These are phyloP conservation scores for Hirudinaria manillensis DNA, from an alignment of 2,888 invertebrate genomes.

Conservation along the genomic window DNA sequence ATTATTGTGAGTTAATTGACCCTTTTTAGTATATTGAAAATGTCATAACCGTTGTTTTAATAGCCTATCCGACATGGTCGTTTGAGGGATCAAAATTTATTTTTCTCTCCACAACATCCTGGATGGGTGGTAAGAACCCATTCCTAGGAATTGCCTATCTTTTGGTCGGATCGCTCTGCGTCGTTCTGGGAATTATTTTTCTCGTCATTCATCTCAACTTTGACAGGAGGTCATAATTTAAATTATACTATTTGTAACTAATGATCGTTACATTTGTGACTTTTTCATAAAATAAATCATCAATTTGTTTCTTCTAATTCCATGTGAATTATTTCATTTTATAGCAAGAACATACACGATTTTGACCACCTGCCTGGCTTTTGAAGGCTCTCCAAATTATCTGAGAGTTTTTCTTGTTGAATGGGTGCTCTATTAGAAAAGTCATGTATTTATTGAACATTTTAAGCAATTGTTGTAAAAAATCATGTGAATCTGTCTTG, in stretches of 20 bases:
- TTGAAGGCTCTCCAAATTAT: not conserved
- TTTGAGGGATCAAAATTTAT: slow-evolving; percentile 17
- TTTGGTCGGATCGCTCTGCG: slow-evolving; percentile 65
- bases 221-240: slow-evolving; percentile 25
- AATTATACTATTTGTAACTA: not conserved
- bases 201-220: slow-evolving; percentile 65
- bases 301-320: too few species aligned
- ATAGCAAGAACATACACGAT: not conserved
- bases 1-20: slow-evolving; percentile 43
- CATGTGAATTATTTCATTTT: not conserved
- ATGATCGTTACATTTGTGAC: not conserved
- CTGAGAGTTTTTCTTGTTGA: too few species aligned
- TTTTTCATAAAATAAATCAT: not conserved
- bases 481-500: too few species aligned
- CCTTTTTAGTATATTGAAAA: not conserved
- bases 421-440: too few species aligned
- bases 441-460: too few species aligned
- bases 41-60: slow-evolving; percentile 70
- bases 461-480: too few species aligned
- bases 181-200: slow-evolving; percentile 82
- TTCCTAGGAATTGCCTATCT: slow-evolving; percentile 28
- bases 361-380: slow-evolving; percentile 1
- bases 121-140: slow-evolving; percentile 30
- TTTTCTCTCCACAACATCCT: slow-evolving; percentile 22
- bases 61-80: slow-evolving; percentile 28